A percentile compares a stretch with the other conserved stretches of the same genome.
phyloP scores from a whole-genome alignment of 2,797 vertebrate genomes.

The Sebastolobus altivelis region DNA sequence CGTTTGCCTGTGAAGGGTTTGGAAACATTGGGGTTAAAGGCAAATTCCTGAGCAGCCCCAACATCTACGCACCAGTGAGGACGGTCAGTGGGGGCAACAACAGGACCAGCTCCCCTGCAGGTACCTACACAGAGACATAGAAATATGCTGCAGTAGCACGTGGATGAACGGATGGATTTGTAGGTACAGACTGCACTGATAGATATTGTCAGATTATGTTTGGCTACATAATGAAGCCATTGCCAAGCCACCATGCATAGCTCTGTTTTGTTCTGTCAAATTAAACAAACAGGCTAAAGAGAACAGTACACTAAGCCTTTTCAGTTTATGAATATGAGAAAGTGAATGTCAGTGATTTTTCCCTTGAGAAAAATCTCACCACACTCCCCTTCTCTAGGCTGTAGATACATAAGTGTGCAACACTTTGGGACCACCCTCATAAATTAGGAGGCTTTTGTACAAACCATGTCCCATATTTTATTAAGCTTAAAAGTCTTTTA shows the following conservation, averaged over 20 bases:
- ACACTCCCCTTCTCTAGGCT: background rate
- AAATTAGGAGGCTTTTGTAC: background rate
- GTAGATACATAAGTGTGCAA: background rate
- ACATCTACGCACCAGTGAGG: conserved; percentile 36
- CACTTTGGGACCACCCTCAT: background rate
- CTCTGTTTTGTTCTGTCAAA: no score
- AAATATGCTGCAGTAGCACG: background rate
- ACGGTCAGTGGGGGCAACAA: conserved; percentile 1
- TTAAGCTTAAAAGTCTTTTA: background rate
- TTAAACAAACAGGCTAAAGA: no score
- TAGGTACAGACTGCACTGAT: background rate
- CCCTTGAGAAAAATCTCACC: background rate
- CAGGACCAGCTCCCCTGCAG: conserved; percentile 10
- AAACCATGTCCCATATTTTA: background rate
- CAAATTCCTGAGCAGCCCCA: conserved; percentile 52
- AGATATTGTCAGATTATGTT: conserved; percentile 10
- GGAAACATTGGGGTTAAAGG: conserved; percentile 61
- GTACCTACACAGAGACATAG: background rate
- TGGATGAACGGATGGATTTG: background rate
- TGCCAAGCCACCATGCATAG: background rate
- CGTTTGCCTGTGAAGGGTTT: conserved; percentile 55
- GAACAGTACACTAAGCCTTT: background rate
- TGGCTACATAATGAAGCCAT: conserved; percentile 11
- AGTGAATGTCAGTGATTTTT: conserved; percentile 4
- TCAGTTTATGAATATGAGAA: background rate